phyloP scores from a whole-genome alignment of 2,888 invertebrate genomes.

The Anodontia alba region DNA sequence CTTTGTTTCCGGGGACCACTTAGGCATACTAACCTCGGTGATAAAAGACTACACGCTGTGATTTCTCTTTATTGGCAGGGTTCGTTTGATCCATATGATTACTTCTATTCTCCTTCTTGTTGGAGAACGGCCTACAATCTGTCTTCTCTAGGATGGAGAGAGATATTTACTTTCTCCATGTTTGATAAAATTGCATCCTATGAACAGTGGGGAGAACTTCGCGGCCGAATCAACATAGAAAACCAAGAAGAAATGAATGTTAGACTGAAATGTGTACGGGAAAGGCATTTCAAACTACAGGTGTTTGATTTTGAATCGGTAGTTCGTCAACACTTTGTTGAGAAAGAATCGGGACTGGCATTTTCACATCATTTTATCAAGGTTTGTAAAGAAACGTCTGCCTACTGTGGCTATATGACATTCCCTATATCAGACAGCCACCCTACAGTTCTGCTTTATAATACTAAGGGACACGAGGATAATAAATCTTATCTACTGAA shows the following conservation, averaged over 20 bases:
- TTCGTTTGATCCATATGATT: not conserved
- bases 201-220: constrained; percentile 1
- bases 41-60: not conserved
- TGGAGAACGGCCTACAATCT: not conserved
- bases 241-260: not conserved
- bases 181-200: not conserved
- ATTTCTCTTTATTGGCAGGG: not conserved
- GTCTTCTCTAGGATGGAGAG: not conserved
- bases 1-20: no score
- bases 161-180: not conserved
- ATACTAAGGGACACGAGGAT: no score
- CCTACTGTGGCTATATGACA: not conserved
- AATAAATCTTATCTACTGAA: no score
- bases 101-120: not conserved
- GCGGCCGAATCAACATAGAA: not conserved
- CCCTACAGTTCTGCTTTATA: not conserved
- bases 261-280: not conserved
- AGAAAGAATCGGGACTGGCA: not conserved
- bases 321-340: not conserved
- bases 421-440: not conserved
- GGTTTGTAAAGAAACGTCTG: not conserved
- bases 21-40: no score
- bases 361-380: not conserved
- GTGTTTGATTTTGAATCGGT: not conserved
- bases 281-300: not conserved